phyloP scores from a whole-genome alignment of 2,797 vertebrate genomes.

The Propithecus deckenii region DNA sequence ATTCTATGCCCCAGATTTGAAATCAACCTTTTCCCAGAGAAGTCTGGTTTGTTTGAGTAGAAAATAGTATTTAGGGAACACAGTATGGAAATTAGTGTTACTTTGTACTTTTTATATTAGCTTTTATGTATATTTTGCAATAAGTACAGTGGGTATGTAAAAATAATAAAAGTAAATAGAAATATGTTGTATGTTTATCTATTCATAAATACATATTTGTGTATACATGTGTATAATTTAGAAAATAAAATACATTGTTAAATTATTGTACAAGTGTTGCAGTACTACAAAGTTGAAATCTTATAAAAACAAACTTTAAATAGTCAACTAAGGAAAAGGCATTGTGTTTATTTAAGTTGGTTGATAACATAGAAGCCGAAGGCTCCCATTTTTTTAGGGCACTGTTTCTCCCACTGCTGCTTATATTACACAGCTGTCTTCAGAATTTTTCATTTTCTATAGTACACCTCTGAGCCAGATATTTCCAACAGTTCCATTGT shows the following conservation, averaged over 20 bases:
- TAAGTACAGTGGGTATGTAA: not conserved
- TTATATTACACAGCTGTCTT: conserved; percentile 61
- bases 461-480: conserved; percentile 49
- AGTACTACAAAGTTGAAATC: not conserved
- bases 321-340: not conserved
- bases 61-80: not conserved
- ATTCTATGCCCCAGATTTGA: not conserved
- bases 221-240: not conserved
- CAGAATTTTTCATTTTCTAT: conserved; percentile 61
- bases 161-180: not conserved
- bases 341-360: conserved; percentile 34
- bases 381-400: conserved; percentile 22
- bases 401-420: conserved; percentile 41
- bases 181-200: not conserved
- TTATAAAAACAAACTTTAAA: not conserved
- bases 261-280: not conserved
- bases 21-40: not conserved
- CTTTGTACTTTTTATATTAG: not conserved
- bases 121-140: not conserved
- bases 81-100: not conserved
- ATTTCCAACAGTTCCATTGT: conserved; percentile 34
- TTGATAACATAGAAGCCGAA: not conserved
- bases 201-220: not conserved
- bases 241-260: not conserved
- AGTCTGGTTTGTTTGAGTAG: not conserved